Percentiles rank a stretch among this genome's conserved stretches.
Evolutionary conservation across 2,113 vertebrate species (phyloP).

Genomic region (Dissostichus mawsoni): DNA sequence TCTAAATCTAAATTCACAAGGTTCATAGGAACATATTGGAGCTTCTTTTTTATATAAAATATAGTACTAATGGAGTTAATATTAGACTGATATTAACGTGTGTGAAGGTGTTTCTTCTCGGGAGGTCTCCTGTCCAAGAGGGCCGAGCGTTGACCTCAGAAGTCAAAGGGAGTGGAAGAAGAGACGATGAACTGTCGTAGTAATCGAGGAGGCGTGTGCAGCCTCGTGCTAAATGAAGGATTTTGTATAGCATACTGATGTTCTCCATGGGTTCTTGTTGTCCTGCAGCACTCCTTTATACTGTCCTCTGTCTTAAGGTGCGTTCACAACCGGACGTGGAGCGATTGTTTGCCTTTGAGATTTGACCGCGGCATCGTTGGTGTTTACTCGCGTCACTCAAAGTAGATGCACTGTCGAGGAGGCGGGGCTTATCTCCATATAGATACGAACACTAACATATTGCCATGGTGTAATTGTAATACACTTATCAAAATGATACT

Average conservation of each 20-base stretch:
- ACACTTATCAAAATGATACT: no score
- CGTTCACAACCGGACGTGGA: no score
- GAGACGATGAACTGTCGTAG: constrained; percentile 30
- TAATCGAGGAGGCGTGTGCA: constrained; percentile 17
- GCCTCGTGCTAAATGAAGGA: constrained; percentile 61
- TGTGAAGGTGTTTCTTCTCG: constrained; percentile 15
- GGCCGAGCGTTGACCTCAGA: constrained; percentile 26
- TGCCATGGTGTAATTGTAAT: no score
- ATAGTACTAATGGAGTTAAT: constrained; percentile 60
- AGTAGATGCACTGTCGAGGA: no score
- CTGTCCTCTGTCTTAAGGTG: constrained; percentile 23
- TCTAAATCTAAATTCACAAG: constrained; percentile 48
- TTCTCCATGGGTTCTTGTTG: constrained; percentile 40
- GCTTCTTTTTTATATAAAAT: constrained; percentile 40
- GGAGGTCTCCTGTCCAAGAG: not conserved
- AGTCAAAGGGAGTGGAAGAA: constrained; percentile 13
- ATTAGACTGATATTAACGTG: constrained; percentile 62
- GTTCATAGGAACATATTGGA: constrained; percentile 68
- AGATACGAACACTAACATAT: no score
- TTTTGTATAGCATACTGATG: constrained; percentile 64
- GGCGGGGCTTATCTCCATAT: no score
- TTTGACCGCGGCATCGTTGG: no score
- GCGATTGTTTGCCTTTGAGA: no score
- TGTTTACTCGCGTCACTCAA: no score
- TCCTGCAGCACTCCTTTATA: constrained; percentile 46